Conservation (phyloP, 1,140 invertebrate genomes). For the Ooceraea biroi region DNA sequence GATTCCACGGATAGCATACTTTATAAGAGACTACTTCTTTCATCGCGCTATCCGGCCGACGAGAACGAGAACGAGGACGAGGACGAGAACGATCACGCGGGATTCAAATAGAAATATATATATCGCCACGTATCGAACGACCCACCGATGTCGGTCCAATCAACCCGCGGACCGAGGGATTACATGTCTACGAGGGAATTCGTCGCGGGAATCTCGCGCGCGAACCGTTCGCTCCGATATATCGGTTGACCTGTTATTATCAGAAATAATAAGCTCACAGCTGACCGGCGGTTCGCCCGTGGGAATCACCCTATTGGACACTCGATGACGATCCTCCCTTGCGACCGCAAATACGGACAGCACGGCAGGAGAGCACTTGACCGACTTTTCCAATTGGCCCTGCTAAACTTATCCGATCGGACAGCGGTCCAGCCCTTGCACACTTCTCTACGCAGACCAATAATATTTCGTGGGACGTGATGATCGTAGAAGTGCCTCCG, state of each 20-base stretch:
- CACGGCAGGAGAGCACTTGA: slow-evolving; percentile 67
- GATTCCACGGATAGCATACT: slow-evolving; percentile 53
- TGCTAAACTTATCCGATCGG: slow-evolving; percentile 67
- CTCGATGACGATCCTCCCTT: slow-evolving; percentile 47
- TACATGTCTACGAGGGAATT: slow-evolving; percentile 54
- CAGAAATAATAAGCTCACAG: slow-evolving; percentile 68
- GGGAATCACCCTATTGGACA: slow-evolving; percentile 60
- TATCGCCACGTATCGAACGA: slow-evolving; percentile 13
- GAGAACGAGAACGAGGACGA: too few species aligned
- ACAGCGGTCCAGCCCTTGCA: slow-evolving; percentile 42
- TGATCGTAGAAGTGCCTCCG: slow-evolving; percentile 32
- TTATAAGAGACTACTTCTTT: slow-evolving; percentile 56
- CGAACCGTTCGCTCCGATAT: slow-evolving; percentile 55
- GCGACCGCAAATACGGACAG: slow-evolving; percentile 64
- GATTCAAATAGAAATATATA: slow-evolving; percentile 57
- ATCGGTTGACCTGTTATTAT: slow-evolving; percentile 61
- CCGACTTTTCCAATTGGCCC: slow-evolving; percentile 72
- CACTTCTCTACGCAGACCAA: slow-evolving; percentile 16
- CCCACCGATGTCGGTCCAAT: slow-evolving; percentile 47
- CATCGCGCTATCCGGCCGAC: slow-evolving; percentile 22
- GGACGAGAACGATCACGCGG: slow-evolving; percentile 40
- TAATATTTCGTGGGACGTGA: slow-evolving; percentile 38
- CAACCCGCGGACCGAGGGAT: slow-evolving; percentile 52
- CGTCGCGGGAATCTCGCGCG: slow-evolving; percentile 32
- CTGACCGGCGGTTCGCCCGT: slow-evolving; percentile 25